phyloP scores from a whole-genome alignment of 2,888 invertebrate genomes.

The Zelleria hepariella region DNA sequence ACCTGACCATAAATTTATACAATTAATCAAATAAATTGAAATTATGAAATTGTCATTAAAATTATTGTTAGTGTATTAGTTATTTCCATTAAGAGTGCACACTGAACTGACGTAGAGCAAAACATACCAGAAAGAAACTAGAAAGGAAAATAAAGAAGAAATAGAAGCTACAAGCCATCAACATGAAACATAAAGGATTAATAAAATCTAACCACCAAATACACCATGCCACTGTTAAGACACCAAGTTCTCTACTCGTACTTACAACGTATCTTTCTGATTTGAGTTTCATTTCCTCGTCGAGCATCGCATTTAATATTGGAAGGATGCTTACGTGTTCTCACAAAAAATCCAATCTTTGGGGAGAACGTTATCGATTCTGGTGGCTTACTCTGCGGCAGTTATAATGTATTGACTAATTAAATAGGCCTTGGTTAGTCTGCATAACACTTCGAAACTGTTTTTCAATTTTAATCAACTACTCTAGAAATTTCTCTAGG shows the following conservation, averaged over 20 bases:
- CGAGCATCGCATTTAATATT: constrained; percentile 39
- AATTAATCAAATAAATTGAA: no score
- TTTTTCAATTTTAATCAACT: constrained; percentile 39
- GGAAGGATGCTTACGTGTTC: constrained; percentile 31
- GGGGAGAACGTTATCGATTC: constrained; percentile 42
- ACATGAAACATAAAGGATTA: constrained; percentile 13
- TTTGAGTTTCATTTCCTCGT: constrained; percentile 27
- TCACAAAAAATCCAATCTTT: constrained; percentile 62
- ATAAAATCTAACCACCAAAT: not conserved
- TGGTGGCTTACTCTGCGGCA: constrained; percentile 53
- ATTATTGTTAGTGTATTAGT: constrained; percentile 22
- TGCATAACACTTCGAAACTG: constrained; percentile 22
- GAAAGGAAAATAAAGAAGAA: constrained; percentile 23
- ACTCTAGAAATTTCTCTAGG: not conserved
- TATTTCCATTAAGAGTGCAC: constrained; percentile 29
- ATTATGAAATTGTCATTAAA: not conserved
- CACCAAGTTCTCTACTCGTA: constrained; percentile 46
- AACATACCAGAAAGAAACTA: constrained; percentile 45
- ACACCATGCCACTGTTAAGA: constrained; percentile 61
- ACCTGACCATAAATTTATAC: no score
- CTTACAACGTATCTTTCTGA: constrained; percentile 46
- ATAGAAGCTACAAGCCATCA: constrained; percentile 34
- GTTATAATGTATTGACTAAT: constrained; percentile 48
- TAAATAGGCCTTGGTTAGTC: constrained; percentile 57
- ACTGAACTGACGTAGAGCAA: constrained; percentile 45